A percentile compares a stretch with the other conserved stretches of the same genome.
phyloP scores from a whole-genome alignment of 2,888 invertebrate species.

The Alcis repandata region DNA sequence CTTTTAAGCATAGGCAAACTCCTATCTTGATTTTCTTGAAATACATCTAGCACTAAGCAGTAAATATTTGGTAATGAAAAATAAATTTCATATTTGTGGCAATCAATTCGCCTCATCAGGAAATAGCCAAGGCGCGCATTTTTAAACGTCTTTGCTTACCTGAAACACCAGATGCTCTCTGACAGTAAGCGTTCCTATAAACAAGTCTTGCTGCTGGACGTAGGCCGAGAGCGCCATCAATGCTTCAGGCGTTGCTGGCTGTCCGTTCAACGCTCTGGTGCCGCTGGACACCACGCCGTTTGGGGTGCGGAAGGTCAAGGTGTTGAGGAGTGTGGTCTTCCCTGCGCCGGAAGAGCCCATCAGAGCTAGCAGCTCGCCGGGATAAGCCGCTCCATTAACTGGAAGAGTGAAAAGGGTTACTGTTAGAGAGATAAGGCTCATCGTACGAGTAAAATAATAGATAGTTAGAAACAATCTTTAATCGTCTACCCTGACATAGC shows the following conservation, averaged over 20 bases:
- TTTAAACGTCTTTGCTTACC: conserved; percentile 71
- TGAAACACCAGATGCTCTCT: conserved; percentile 96
- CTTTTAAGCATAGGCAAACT: neutral
- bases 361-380: conserved; percentile 94
- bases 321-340: conserved; percentile 97
- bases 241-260: conserved; percentile 89
- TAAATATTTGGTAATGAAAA: too few relatives aligned
- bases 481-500: too few relatives aligned
- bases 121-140: too few relatives aligned
- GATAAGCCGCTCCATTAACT: conserved; percentile 94
- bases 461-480: too few relatives aligned
- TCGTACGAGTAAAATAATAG: too few relatives aligned
- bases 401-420: conserved; percentile 24
- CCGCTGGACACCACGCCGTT: conserved; percentile 89
- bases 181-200: conserved; percentile 96
- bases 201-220: conserved; percentile 97
- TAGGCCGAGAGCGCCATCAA: conserved; percentile 94
- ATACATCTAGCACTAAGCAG: too few relatives aligned
- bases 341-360: conserved; percentile 97
- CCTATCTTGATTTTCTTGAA: too few relatives aligned
- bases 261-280: conserved; percentile 90
- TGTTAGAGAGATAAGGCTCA: neutral
- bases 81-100: too few relatives aligned
- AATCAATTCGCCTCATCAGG: too few relatives aligned
- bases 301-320: conserved; percentile 93